Conservation (phyloP, 2,113 vertebrate genomes). For the Callipepla californica region DNA sequence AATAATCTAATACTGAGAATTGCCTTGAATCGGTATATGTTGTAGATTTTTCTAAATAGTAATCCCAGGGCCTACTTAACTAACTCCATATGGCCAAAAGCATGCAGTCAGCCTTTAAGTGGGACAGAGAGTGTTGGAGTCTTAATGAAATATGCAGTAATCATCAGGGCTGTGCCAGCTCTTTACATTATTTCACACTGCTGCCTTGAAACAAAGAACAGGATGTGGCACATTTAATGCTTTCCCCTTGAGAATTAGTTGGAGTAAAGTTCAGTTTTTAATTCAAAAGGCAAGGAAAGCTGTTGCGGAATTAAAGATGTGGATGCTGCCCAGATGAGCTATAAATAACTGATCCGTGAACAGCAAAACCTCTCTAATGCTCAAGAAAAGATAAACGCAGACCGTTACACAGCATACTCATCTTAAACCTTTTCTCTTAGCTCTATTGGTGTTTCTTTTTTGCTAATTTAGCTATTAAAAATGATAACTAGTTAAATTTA, state of each 20-base stretch:
- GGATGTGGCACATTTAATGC: constrained; percentile 69
- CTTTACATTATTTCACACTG: constrained; percentile 67
- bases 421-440: background rate
- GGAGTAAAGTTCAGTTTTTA: constrained; percentile 71
- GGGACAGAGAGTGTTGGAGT: constrained; percentile 63
- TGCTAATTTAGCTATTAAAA: background rate
- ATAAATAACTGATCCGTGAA: constrained; percentile 47
- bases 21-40: background rate
- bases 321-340: constrained; percentile 54
- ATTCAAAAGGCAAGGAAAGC: constrained; percentile 64
- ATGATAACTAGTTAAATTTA: background rate
- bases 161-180: constrained; percentile 46
- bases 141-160: constrained; percentile 67
- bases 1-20: background rate
- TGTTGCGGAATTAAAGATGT: constrained; percentile 49
- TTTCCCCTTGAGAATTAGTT: constrained; percentile 63
- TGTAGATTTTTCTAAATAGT: constrained; percentile 35
- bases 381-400: background rate
- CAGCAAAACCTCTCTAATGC: background rate
- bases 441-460: background rate
- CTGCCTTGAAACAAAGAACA: constrained; percentile 73
- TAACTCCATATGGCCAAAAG: constrained; percentile 64
- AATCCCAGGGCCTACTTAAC: constrained; percentile 48
- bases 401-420: background rate
- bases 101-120: constrained; percentile 53